These are phyloP conservation scores for Eclectus roratus DNA, from an alignment of 2,113 vertebrate species.

Conservation along the genomic window DNA sequence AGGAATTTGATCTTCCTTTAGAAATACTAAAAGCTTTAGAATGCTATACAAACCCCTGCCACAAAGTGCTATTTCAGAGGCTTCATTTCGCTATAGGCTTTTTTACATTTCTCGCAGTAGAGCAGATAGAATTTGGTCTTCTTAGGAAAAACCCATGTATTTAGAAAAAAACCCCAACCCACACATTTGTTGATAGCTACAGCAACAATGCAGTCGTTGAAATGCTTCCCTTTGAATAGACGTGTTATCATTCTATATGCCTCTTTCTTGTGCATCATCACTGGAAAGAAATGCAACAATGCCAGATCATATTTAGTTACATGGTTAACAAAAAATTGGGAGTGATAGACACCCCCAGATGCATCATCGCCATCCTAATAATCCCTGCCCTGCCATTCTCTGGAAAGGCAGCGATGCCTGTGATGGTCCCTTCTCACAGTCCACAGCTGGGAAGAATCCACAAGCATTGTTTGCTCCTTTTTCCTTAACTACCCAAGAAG, in stretches of 20 bases:
- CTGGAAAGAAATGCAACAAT: background rate
- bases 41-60: background rate
- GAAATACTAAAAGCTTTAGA: conserved; percentile 12
- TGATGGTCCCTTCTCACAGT: background rate
- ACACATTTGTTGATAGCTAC: background rate
- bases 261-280: background rate
- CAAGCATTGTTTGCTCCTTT: background rate
- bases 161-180: background rate
- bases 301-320: background rate
- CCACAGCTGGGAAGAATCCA: background rate
- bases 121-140: background rate
- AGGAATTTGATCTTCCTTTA: conserved; percentile 26
- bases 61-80: background rate
- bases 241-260: background rate
- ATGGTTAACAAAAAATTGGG: background rate
- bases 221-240: background rate
- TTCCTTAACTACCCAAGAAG: background rate
- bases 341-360: background rate
- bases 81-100: background rate
- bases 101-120: background rate
- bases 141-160: background rate
- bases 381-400: background rate
- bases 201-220: background rate
- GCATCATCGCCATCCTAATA: background rate
- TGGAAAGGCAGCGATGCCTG: background rate